Percentiles rank a stretch among this genome's conserved stretches.
Evolutionary conservation across 2,113 vertebrate genomes (phyloP).

Genomic region (Ictalurus furcatus): DNA sequence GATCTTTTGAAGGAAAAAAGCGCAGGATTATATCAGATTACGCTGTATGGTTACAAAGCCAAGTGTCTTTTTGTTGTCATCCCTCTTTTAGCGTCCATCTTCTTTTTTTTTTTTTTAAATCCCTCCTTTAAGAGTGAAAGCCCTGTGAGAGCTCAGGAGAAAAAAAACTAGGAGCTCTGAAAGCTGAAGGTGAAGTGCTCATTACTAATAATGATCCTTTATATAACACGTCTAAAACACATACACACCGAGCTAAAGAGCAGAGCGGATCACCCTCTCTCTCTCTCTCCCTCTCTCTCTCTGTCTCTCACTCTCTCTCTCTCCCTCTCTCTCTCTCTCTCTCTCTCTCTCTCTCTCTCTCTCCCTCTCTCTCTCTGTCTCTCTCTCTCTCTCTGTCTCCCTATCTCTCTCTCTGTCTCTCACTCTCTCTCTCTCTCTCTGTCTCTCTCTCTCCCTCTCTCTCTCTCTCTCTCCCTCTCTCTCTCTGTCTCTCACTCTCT

Average conservation of each 20-base stretch:
- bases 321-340: no score
- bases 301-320: no score
- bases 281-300: no score
- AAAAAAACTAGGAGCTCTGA: background rate
- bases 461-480: no score
- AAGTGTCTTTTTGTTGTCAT: conserved; percentile 20
- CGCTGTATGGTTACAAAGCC: conserved; percentile 27
- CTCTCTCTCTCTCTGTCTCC: no score
- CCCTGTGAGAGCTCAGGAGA: background rate
- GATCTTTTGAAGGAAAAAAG: conserved; percentile 26
- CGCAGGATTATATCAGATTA: conserved; percentile 25
- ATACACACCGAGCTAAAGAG: background rate
- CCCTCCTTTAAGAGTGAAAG: background rate
- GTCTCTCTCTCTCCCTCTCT: no score
- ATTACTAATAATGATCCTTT: background rate
- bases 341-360: no score
- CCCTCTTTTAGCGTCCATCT: background rate
- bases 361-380: no score
- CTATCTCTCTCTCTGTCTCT: no score
- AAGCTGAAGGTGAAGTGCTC: background rate
- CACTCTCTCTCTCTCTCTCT: no score
- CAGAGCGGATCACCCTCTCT: no score
- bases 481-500: no score
- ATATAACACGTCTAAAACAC: background rate
- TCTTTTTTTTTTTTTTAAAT: background rate